Conservation (phyloP, 2,888 invertebrate species). For the Stramonita haemastoma region DNA sequence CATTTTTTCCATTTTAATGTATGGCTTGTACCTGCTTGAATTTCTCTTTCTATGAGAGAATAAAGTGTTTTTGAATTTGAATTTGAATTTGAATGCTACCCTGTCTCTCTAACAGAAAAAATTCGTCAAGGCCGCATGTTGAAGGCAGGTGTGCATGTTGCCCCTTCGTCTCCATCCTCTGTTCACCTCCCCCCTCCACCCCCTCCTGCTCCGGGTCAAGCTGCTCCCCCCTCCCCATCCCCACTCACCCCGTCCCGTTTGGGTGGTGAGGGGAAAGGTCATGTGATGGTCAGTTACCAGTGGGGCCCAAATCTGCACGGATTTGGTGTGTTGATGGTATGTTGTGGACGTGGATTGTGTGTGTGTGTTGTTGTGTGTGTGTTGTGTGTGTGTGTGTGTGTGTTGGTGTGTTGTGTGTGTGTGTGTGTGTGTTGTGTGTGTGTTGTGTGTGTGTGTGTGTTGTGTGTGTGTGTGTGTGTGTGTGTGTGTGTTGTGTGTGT, state of each 20-base stretch:
- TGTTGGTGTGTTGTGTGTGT: not conserved
- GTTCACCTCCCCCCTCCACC: not conserved
- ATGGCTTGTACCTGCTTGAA: too few relatives aligned
- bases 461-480: not conserved
- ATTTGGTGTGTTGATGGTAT: too few relatives aligned
- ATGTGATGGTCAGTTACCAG: constrained; percentile 73
- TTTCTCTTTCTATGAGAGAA: too few relatives aligned
- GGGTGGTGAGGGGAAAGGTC: constrained; percentile 45
- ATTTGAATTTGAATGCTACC: too few relatives aligned
- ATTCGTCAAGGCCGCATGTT: too few relatives aligned
- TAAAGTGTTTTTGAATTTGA: too few relatives aligned
- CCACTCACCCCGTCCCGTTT: not conserved
- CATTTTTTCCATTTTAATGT: too few relatives aligned
- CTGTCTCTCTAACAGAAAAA: too few relatives aligned
- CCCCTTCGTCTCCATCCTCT: not conserved
- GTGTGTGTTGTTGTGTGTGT: constrained; percentile 56
- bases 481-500: too few relatives aligned
- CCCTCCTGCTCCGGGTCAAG: not conserved
- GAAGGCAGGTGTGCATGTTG: not conserved
- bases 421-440: not conserved
- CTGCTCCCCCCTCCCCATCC: not conserved
- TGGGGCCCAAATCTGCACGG: too few relatives aligned
- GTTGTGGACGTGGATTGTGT: constrained; percentile 58
- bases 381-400: not conserved
- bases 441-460: too few relatives aligned